Evolutionary conservation across 2,797 vertebrate species (phyloP).

Genomic region (Cuniculus paca): DNA sequence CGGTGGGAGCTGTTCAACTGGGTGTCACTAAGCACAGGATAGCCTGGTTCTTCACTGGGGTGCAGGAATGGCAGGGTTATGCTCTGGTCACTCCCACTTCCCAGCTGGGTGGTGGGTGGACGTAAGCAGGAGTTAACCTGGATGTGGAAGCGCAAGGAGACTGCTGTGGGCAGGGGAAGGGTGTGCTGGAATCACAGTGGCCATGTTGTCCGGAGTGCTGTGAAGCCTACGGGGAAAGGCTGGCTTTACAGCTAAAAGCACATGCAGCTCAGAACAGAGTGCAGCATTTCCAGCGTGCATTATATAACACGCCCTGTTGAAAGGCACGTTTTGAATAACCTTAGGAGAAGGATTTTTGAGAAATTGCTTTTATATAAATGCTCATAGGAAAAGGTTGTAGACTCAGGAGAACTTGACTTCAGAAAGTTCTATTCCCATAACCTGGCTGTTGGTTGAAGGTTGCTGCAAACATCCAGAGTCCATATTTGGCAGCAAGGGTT

Average conservation of each 20-base stretch:
- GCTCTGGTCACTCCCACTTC: neutral
- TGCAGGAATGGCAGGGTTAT: neutral
- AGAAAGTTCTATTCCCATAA: conserved; percentile 73
- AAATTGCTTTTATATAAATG: conserved; percentile 82
- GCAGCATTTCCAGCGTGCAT: neutral
- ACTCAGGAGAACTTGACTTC: conserved; percentile 83
- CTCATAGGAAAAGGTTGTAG: conserved; percentile 81
- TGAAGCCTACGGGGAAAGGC: neutral
- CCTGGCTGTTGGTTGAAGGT: conserved; percentile 79
- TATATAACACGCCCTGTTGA: neutral
- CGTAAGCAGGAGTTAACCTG: neutral
- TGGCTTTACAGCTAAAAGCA: neutral
- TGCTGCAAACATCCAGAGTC: conserved; percentile 64
- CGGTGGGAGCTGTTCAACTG: neutral
- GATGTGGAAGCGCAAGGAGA: neutral
- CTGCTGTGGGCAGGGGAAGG: neutral
- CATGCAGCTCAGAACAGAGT: neutral
- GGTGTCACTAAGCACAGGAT: neutral
- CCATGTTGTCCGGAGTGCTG: neutral
- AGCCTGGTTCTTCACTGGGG: neutral
- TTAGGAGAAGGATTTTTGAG: conserved; percentile 70
- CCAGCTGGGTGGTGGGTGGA: neutral
- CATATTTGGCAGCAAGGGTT: conserved; percentile 13
- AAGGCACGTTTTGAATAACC: neutral
- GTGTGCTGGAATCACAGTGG: neutral